Base-by-base conservation (phyloP, 2,888 invertebrate species). In the Heliconius hortense region DNA sequence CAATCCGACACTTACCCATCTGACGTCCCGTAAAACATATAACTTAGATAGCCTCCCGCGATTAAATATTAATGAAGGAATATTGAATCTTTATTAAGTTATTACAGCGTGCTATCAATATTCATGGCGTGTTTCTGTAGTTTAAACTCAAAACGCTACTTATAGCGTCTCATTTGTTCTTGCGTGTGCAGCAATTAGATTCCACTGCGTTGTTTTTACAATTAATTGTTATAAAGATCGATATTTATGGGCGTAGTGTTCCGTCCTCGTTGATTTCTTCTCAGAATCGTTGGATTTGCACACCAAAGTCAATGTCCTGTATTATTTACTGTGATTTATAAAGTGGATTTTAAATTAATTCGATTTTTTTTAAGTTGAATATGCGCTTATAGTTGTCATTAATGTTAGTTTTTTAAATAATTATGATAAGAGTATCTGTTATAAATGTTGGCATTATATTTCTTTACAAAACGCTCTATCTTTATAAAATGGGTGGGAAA, bases 1-100 rank as follows among this genome's bases (percentile, higher is more conserved):
- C 18, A 60, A 31, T 56, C 35, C 39, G 21, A 5, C 2, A 59
- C 7, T 18, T 39, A 18, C 35, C 26, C 35, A 18, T 21, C 13
- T 18, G 31, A 24, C 13, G 15, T 28, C 26, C 13, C 53, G 53
- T 68, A 68, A 68, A 53, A 21, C 26, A 35, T 35, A 31, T 11
- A 56, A 31, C 24, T 63, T 59, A 59, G 59, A 68, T 26, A 67
- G 70, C 48, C 18, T 43, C 56, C 39, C 70, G 56, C 59, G 59
- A 73, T 75, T 66, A 72, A 77, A 69, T 77, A 77, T 77, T 73
- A 69, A 75, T 72, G 72, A 66, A 48, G 21, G 24, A 26, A 26
- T 62, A 68, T 69, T 68, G 59, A 39, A 73, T 64, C 18, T 53
- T 39, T 60, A 75, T 77, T 35, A 66, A 77, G 77, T 73, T 70